phyloP scores from a whole-genome alignment of 1,140 invertebrate species.

The Neelides sp. region DNA sequence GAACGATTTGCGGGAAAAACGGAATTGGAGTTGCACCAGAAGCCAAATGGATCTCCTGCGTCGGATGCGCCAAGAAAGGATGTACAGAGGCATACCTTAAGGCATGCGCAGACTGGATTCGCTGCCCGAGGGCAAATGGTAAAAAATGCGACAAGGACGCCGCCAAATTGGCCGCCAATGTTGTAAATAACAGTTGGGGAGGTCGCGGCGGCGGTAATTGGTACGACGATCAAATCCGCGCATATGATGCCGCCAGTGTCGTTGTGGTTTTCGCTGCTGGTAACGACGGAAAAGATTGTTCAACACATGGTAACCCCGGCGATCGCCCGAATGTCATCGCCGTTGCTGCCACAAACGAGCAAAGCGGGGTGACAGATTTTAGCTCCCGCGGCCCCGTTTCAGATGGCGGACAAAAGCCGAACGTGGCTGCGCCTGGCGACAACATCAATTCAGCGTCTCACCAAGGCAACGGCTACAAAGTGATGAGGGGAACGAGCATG shows the following conservation, averaged over 20 bases:
- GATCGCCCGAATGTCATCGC: constrained; percentile 2
- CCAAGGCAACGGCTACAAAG: neutral
- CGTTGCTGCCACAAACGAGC: neutral
- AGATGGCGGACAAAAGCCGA: neutral
- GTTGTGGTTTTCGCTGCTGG: constrained; percentile 2
- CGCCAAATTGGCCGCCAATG: too few species aligned
- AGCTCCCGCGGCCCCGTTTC: neutral
- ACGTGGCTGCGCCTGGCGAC: constrained; percentile 1
- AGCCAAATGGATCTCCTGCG: neutral
- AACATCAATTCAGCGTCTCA: neutral
- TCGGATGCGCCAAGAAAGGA: neutral
- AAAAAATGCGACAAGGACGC: neutral
- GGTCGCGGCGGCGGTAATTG: neutral
- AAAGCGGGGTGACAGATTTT: neutral
- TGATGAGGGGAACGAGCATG: neutral
- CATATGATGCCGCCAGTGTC: neutral
- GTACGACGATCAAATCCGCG: constrained; percentile 1
- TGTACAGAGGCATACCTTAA: neutral
- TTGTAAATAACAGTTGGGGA: constrained; percentile 4
- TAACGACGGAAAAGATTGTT: constrained; percentile 5
- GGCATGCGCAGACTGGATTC: constrained; percentile 6
- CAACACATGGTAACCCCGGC: neutral
- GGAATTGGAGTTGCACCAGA: constrained; percentile 4
- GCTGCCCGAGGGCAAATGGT: neutral
- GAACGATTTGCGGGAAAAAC: neutral